Percentiles rank a stretch among this genome's conserved stretches.
These are phyloP conservation scores for Monarcha castaneiventris DNA, from an alignment of 2,113 vertebrate species.

Conservation along the genomic window DNA sequence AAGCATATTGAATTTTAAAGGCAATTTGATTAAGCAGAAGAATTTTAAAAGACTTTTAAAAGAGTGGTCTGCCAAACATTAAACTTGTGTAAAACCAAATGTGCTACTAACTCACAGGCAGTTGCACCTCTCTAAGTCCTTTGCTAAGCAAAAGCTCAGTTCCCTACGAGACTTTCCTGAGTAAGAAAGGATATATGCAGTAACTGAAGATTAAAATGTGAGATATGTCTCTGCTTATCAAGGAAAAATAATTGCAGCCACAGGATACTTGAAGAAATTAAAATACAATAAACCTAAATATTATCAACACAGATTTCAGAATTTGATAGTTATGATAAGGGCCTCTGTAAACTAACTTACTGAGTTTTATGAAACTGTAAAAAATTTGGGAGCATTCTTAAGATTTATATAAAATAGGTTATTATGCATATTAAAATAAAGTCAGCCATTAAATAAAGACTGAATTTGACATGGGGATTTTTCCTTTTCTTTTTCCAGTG, in stretches of 20 bases:
- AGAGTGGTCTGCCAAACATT: not conserved
- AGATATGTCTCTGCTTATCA: not conserved
- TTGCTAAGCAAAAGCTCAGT: not conserved
- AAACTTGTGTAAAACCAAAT: not conserved
- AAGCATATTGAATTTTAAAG: not conserved
- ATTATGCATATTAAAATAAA: not conserved
- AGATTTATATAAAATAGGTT: not conserved
- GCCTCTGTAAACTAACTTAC: not conserved
- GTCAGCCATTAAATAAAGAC: not conserved
- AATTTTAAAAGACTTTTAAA: not conserved
- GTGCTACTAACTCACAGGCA: not conserved
- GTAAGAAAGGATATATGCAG: not conserved
- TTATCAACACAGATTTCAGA: not conserved
- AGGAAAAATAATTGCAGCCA: not conserved
- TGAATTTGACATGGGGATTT: not conserved
- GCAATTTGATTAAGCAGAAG: not conserved
- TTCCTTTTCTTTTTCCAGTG: constrained; percentile 50
- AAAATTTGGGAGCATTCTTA: not conserved
- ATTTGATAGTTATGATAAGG: not conserved
- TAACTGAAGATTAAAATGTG: not conserved
- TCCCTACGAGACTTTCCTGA: not conserved
- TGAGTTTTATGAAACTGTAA: not conserved
- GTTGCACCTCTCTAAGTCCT: not conserved
- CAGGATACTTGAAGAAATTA: not conserved
- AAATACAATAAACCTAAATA: not conserved